Evolutionary conservation across 2,113 vertebrate species (phyloP).

Genomic region (Condylura cristata): DNA sequence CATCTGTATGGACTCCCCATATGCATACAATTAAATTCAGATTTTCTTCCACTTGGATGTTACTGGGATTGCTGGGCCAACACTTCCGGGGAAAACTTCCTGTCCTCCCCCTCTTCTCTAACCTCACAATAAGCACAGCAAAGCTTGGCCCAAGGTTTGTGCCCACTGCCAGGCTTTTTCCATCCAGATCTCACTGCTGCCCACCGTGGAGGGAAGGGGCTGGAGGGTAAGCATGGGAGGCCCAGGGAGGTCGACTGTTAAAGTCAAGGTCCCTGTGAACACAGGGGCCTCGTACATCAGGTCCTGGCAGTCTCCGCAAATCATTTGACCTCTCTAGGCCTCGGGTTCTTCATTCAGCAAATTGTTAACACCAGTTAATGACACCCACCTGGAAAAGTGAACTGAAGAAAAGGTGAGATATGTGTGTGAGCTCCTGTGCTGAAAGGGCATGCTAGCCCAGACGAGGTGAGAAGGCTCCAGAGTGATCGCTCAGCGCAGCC

Average conservation of each 20-base stretch:
- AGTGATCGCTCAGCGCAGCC: no score
- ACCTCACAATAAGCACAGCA: no score
- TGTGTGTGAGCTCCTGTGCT: no score
- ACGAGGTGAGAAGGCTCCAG: not conserved
- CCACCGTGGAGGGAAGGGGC: not conserved
- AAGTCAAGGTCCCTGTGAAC: not conserved
- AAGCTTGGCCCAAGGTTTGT: not conserved
- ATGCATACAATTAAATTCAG: no score
- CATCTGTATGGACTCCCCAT: no score
- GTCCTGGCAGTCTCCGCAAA: not conserved
- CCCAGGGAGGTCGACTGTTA: not conserved
- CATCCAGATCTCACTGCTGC: not conserved
- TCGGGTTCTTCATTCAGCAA: not conserved
- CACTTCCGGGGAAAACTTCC: no score
- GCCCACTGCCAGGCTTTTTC: not conserved
- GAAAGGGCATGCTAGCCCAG: no score
- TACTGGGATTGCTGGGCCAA: no score
- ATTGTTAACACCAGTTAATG: not conserved
- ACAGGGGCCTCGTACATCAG: not conserved
- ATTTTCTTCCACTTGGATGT: no score
- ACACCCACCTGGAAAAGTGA: not conserved
- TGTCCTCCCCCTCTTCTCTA: no score
- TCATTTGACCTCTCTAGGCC: not conserved
- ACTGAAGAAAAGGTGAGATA: not conserved
- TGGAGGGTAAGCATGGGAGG: not conserved